Base-by-base conservation (phyloP, 1,140 invertebrate genomes). In the Bursaphelenchus mucronatus region DNA sequence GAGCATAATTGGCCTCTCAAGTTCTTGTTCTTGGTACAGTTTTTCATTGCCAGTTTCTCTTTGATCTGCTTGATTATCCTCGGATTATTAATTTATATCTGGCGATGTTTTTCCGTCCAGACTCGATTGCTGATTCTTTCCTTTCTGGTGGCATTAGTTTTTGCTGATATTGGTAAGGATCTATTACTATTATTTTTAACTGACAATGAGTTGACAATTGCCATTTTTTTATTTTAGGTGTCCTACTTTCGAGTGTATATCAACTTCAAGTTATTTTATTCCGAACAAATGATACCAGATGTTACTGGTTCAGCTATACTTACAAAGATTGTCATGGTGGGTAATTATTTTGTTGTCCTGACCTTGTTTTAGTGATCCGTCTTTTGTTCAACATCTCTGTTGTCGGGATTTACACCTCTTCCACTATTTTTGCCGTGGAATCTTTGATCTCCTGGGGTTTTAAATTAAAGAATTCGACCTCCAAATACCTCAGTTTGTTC, bases 221-320 rank as follows among this genome's bases (percentile, higher is more conserved):
- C 17, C 40, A 44, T n/a, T 17, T 55, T 54, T 45, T 45, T 17
- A 15, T 11, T 67, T 11, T 53, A 69, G 67, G 67, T 21, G 56
- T 71, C 40, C 30, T 71, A 10, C 46, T 69, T 40, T 69, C 67
- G 21, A 13, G 47, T 8, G n/a, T 54, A 1, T 69, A 69, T 53
- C 71, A 69, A 47, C 41, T 69, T 19, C 67, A 69, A n/a, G 68
- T 69, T 13, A 57, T 64, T 19, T 17, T 69, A 10, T 21, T 69
- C 10, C 61, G 67, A 6, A 0, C 56, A 9, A 19, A 53, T 7
- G 51, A 68, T 19, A 50, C 55, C 30, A 40, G 49, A 19, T 72
- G 68, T 46, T 69, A 69, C 44, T 69, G 67, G 67, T 21, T 69
- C 43, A 62, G 46, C 40, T 69, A 71, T 49, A 54, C 67, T 9